Base-by-base conservation (phyloP, 1,140 invertebrate genomes). In the Calliphora vicina region DNA sequence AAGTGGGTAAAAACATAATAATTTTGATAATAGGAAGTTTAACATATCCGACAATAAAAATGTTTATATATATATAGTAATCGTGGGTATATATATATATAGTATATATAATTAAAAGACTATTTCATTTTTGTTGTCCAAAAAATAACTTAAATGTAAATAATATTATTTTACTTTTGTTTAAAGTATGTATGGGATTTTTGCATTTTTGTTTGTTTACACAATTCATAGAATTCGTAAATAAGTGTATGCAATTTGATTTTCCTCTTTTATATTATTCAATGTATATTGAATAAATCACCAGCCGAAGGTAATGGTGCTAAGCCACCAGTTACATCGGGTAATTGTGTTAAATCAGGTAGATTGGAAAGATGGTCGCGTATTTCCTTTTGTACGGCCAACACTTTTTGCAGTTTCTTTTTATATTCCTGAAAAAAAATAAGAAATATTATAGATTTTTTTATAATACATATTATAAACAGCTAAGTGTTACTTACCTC, bases 241-340 rank as follows among this genome's bases (percentile, higher is more conserved):
- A 74, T 25, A 72, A 23, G 6, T 35, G 5, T 74, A 35, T 74
- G 13, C 2, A 74, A 35, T 74, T 74, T 42, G 25, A 73, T 73
- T 35, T 8, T 8, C 5, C 6, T 25, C 8, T 26, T 26, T 13
- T 26, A 35, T 1, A 15, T 35, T 74, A 20, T 50, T 84, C 74
- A 85, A 88, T 92, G 91, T 86, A 94, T 89, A 85, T 93, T 96
- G 91, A 99, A 99, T 8, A 99, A 93, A 92, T 99, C 97, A 1
- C 97, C 97, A 71, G 97, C 97, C 10, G 97, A 98, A 23, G 98
- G 97, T 84, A 99, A 91, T 0, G 98, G 97, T 13, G 96, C 96
- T 17, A 98, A 90, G 1, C 96, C 96, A 57, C 96, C 96, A 2
- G 96, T 97, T 0, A 98, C 96, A 87, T 97, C 96, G 0, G 97